Evolutionary conservation across 2,113 vertebrate genomes (phyloP), one percentile per base, ranked within the genome.

Genomic region (Sula dactylatra): DNA sequence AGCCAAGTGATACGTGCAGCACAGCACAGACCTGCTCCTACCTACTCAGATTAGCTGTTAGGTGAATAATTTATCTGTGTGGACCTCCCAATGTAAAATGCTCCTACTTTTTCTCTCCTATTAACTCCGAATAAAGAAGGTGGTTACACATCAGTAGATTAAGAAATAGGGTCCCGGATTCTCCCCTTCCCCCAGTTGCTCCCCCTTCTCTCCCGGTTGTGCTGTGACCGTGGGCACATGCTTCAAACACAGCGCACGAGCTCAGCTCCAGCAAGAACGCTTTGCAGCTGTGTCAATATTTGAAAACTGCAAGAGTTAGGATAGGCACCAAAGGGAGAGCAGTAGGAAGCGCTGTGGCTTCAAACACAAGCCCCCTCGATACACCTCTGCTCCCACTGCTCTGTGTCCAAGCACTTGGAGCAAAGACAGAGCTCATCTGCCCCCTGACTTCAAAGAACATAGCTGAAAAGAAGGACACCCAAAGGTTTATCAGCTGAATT

Each of bases 261-360:
- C 83, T 25, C 76, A 71, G 70, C 66, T 85, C 82, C 82, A 91
- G 59, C 4, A 11, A 76, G 77, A 90, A 91, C 55, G 11, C 87
- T 95, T 70, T 65, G 64, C 96, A 97, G 84, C 93, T 96, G 86
- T 93, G 96, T 97, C 94, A 97, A 97, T 97, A 97, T 97, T 96
- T 97, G 94, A 88, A 49, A 40, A 49, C 77, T 24, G 50, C 55
- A 88, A 54, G 64, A 93, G 59, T 73, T 91, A 72, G 86, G 67
- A 16, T 5, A 58, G 52, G 32, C 82, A 94, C 72, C 42, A 72
- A 72, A 72, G 40, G 71, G 45, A 61, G 56, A 90, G 61, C 44
- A 73, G 62, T 6, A 82, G 85, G 40, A 95, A 73, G 45, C 61
- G 49, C 55, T 27, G 42, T 4, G 14, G 67, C 56, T 69, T 85